Percentiles rank a stretch among this genome's conserved stretches.
Conservation (phyloP, 2,113 vertebrate species). For the Hipposideros armiger region DNA sequence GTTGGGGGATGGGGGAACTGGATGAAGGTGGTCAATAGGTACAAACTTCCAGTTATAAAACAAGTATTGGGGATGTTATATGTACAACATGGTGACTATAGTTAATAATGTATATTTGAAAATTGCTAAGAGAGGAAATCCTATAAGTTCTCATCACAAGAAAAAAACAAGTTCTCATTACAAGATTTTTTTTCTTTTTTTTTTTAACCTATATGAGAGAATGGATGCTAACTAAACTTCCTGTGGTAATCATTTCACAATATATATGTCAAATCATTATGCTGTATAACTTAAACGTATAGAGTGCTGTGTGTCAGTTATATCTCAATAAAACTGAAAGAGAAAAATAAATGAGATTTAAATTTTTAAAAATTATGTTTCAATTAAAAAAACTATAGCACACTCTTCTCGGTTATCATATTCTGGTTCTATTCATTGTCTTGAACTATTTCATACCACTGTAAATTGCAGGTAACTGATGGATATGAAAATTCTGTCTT, state of each 20-base stretch:
- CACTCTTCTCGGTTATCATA: neutral
- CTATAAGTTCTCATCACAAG: neutral
- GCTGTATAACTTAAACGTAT: neutral
- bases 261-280: neutral
- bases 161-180: neutral
- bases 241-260: neutral
- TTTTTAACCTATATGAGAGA: too few relatives aligned
- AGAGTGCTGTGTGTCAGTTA: neutral
- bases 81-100: neutral
- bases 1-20: neutral
- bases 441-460: neutral
- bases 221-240: too few relatives aligned
- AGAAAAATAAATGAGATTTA: neutral
- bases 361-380: neutral
- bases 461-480: neutral
- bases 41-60: neutral
- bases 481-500: neutral
- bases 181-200: neutral
- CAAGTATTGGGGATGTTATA: neutral
- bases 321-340: neutral
- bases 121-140: neutral
- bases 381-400: neutral
- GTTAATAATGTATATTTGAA: constrained; percentile 8
- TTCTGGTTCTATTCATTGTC: neutral
- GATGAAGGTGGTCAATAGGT: neutral